These are phyloP conservation scores for Paralichthys olivaceus DNA, from an alignment of 2,113 vertebrate species.

Conservation along the genomic window DNA sequence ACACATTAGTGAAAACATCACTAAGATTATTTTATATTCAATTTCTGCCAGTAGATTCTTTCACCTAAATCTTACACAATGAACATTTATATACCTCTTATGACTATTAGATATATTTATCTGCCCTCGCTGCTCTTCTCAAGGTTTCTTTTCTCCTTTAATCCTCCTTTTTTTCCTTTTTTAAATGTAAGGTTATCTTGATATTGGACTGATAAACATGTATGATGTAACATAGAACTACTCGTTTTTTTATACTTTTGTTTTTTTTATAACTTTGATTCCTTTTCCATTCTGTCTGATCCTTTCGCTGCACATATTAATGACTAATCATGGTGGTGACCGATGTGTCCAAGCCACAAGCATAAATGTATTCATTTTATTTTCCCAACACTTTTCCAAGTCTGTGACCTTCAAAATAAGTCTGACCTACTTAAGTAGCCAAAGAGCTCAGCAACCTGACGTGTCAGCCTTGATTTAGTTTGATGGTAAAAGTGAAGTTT, in stretches of 20 bases:
- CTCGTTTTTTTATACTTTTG: no score
- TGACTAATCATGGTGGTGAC: conserved; percentile 19
- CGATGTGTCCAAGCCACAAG: conserved; percentile 25
- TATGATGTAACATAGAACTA: no score
- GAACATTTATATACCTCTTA: no score
- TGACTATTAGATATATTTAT: no score
- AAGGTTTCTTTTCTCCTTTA: not conserved
- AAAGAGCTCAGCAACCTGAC: not conserved
- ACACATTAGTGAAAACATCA: no score
- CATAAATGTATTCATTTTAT: not conserved
- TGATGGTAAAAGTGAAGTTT: not conserved
- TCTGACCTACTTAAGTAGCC: not conserved
- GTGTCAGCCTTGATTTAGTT: not conserved
- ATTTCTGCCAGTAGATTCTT: no score
- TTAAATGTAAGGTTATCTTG: no score
- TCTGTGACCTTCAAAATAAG: conserved; percentile 1
- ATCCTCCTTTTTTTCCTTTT: no score
- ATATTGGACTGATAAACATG: not conserved
- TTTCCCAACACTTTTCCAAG: not conserved
- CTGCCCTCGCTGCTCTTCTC: not conserved
- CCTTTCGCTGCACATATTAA: not conserved
- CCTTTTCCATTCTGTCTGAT: no score
- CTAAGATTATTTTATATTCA: no score
- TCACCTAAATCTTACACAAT: no score
- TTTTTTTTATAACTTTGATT: no score